These are phyloP conservation scores for Ciona savignyi DNA, from an alignment of 23 tunicate genomes.

Conservation along the genomic window DNA sequence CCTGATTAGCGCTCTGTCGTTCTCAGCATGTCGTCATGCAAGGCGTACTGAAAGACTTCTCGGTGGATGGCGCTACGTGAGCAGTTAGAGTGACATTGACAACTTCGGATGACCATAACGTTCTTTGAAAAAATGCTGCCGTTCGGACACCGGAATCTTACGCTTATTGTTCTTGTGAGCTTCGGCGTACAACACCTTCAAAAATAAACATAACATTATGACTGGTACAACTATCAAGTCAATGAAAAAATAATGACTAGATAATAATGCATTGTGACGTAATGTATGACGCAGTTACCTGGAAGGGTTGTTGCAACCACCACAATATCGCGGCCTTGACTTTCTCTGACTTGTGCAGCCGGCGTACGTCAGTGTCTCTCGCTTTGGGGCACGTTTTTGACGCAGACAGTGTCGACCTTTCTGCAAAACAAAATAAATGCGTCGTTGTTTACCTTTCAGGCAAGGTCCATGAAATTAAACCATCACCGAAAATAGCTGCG, in stretches of 20 bases:
- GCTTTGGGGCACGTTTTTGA: slow-evolving; percentile 39
- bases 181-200: slow-evolving; percentile 3
- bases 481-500: no score
- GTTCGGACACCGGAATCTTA: slow-evolving; percentile 25
- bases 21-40: slow-evolving; percentile 22
- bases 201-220: background rate
- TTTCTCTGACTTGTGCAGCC: slow-evolving; percentile 56
- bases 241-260: slow-evolving; percentile 1
- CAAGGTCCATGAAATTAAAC: no score
- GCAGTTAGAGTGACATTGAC: slow-evolving; percentile 25
- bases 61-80: background rate
- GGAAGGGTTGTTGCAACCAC: slow-evolving; percentile 39
- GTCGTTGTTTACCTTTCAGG: background rate
- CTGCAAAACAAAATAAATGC: slow-evolving; percentile 31
- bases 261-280: background rate
- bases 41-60: background rate
- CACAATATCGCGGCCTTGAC: slow-evolving; percentile 53
- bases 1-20: background rate
- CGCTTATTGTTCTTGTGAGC: slow-evolving; percentile 4
- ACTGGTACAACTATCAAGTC: no score
- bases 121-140: slow-evolving; percentile 17
- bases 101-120: slow-evolving; percentile 15
- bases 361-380: slow-evolving; percentile 41
- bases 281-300: no score
- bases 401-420: slow-evolving; percentile 52